Evolutionary conservation across 2,888 invertebrate species (phyloP).

Genomic region (Timandra comae): DNA sequence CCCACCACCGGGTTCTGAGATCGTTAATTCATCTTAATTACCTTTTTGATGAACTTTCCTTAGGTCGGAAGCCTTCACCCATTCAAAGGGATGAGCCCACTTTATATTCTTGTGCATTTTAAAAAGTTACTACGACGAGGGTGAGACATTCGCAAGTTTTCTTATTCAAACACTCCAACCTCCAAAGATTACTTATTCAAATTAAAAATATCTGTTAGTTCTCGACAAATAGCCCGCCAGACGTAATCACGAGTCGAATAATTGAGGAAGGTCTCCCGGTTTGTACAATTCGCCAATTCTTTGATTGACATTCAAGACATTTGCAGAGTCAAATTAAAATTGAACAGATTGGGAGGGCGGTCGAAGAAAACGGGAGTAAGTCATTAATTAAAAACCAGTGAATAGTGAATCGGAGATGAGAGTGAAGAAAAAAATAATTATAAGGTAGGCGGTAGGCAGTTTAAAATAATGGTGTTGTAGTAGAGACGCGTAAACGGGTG

Average conservation of each 20-base stretch:
- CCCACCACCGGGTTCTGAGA: constrained; percentile 35
- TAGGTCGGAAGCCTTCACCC: constrained; percentile 32
- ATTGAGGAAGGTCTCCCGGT: too few species aligned
- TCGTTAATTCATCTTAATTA: constrained; percentile 62
- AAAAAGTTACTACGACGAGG: constrained; percentile 24
- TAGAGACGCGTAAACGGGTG: constrained; percentile 46
- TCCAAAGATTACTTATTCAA: not conserved
- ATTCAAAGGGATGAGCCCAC: constrained; percentile 37
- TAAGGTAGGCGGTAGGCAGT: constrained; percentile 13
- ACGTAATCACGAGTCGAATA: too few species aligned
- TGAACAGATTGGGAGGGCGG: not conserved
- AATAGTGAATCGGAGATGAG: constrained; percentile 28
- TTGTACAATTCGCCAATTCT: too few species aligned
- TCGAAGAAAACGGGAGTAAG: too few species aligned
- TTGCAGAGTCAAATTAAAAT: too few species aligned
- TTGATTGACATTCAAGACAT: too few species aligned
- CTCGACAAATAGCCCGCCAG: too few species aligned
- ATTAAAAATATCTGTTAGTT: too few species aligned
- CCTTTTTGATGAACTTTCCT: constrained; percentile 47
- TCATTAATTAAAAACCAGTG: constrained; percentile 16
- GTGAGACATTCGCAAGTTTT: constrained; percentile 10
- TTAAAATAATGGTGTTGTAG: constrained; percentile 41
- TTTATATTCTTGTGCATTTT: constrained; percentile 41
- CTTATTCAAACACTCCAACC: not conserved
- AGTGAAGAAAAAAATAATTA: too few species aligned